Percentiles rank a stretch among this genome's conserved stretches.
Evolutionary conservation across 2,888 invertebrate genomes (phyloP).

Genomic region (Ochropleura leucogaster): DNA sequence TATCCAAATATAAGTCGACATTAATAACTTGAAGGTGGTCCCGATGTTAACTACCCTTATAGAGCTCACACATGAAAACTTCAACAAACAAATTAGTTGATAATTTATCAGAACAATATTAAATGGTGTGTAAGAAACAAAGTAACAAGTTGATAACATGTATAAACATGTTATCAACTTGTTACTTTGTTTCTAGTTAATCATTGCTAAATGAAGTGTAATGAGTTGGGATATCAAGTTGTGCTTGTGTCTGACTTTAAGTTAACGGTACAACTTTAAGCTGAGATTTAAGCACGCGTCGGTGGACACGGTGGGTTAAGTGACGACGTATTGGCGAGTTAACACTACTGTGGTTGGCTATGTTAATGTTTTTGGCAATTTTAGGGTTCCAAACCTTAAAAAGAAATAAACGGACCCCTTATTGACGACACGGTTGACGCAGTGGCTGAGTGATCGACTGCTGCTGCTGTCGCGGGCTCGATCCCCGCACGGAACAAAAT

Average conservation of each 20-base stretch:
- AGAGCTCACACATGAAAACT: conserved; percentile 13
- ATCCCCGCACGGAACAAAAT: no score
- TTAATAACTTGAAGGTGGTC: no score
- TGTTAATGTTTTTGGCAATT: background rate
- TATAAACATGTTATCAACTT: no score
- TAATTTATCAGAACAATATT: conserved; percentile 15
- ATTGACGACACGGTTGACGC: no score
- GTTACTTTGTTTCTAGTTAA: no score
- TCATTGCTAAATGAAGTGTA: conserved; percentile 77
- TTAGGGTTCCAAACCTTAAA: no score
- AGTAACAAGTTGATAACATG: conserved; percentile 32
- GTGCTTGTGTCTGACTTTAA: conserved; percentile 64
- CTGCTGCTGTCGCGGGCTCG: no score
- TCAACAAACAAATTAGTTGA: background rate
- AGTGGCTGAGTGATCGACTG: no score
- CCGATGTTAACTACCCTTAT: background rate
- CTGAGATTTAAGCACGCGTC: conserved; percentile 68
- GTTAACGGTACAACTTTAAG: conserved; percentile 71
- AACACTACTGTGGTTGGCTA: background rate
- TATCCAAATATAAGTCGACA: no score
- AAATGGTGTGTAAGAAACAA: conserved; percentile 43
- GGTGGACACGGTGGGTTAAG: conserved; percentile 50
- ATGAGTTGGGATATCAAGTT: conserved; percentile 65
- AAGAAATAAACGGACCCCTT: no score
- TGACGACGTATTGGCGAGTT: conserved; percentile 27